Percentiles rank a stretch among this genome's conserved stretches.
Conservation (phyloP, 2,113 vertebrate species). For the Benitochromis conjunctus region DNA sequence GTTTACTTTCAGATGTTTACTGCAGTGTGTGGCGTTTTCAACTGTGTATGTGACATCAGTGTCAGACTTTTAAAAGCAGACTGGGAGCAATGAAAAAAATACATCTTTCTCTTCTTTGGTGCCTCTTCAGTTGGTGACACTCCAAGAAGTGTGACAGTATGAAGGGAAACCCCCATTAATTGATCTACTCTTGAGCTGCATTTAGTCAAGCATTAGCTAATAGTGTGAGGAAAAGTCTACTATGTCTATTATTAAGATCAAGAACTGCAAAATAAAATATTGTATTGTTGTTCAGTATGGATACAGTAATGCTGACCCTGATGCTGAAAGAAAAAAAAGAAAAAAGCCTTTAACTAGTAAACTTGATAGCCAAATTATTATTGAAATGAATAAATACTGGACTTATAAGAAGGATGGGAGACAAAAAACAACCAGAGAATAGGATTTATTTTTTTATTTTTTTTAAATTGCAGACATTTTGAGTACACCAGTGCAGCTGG, state of each 20-base stretch:
- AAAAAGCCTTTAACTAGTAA: not conserved
- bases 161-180: not conserved
- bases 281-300: not conserved
- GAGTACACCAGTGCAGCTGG: not conserved
- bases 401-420: not conserved
- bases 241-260: not conserved
- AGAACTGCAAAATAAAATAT: not conserved
- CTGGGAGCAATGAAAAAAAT: not conserved
- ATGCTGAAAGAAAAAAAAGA: not conserved
- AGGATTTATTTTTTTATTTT: not conserved
- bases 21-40: not conserved
- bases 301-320: not conserved
- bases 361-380: not conserved
- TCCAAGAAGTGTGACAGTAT: not conserved
- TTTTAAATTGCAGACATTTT: not conserved
- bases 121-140: not conserved
- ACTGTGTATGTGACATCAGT: not conserved
- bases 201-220: not conserved
- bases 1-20: not conserved
- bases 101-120: not conserved
- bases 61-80: not conserved
- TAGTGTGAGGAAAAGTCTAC: not conserved
- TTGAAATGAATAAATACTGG: not conserved
- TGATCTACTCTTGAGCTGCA: not conserved
- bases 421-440: not conserved